Evolutionary conservation across 2,113 vertebrate genomes (phyloP).

Genomic region (Zosterops lateralis): DNA sequence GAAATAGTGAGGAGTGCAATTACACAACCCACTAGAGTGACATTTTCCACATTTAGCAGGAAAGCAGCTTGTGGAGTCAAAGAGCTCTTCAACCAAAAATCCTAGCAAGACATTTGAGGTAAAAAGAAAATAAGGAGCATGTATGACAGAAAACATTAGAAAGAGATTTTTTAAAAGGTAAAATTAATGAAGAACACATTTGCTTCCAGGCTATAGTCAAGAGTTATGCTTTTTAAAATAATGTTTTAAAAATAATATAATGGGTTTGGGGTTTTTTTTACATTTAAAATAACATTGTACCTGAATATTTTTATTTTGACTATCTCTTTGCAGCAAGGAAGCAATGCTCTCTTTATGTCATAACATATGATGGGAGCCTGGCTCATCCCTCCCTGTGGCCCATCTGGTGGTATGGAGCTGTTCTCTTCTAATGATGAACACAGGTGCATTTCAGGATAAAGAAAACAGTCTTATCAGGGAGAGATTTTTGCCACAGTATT

Average conservation of each 20-base stretch:
- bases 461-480: not conserved
- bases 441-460: not conserved
- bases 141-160: not conserved
- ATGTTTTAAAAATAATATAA: not conserved
- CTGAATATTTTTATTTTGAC: not conserved
- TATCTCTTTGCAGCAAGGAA: not conserved
- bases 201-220: not conserved
- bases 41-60: not conserved
- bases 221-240: not conserved
- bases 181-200: not conserved
- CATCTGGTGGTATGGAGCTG: not conserved
- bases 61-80: conserved; percentile 11
- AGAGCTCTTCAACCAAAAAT: not conserved
- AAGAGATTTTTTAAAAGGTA: not conserved
- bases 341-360: not conserved
- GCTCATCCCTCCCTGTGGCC: not conserved
- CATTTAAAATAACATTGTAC: not conserved
- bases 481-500: not conserved
- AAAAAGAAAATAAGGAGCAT: not conserved
- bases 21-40: not conserved
- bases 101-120: not conserved
- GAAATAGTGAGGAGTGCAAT: not conserved
- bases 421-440: not conserved
- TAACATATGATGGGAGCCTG: not conserved
- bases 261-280: not conserved